Conservation (phyloP, 2,797 vertebrate species). For the Tenualosa thibaudeaui region DNA sequence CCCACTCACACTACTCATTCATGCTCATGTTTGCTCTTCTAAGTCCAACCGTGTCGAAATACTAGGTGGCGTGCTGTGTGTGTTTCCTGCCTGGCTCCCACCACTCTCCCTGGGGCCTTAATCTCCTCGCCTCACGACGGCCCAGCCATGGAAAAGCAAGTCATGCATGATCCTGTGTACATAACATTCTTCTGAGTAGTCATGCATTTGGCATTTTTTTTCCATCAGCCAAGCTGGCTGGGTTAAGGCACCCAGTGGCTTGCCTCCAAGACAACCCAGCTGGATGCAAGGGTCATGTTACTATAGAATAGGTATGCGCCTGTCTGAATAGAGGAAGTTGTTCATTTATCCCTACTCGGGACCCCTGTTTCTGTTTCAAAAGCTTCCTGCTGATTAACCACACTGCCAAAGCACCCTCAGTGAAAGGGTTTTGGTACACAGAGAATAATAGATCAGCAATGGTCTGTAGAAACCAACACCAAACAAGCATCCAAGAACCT, state of each 20-base stretch:
- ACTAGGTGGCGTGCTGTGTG: not conserved
- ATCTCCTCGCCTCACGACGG: not conserved
- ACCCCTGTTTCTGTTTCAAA: not conserved
- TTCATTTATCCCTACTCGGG: not conserved
- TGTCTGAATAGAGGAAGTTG: not conserved
- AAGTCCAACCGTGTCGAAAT: not conserved
- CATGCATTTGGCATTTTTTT: conserved; percentile 28
- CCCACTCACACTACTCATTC: not conserved
- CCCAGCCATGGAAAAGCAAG: conserved; percentile 23
- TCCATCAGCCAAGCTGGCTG: not conserved
- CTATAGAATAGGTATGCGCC: not conserved
- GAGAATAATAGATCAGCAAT: not conserved
- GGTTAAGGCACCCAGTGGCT: conserved; percentile 5
- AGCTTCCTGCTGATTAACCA: not conserved
- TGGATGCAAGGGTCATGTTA: conserved; percentile 3
- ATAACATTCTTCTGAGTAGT: conserved; percentile 30
- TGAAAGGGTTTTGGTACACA: not conserved
- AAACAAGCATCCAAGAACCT: not conserved
- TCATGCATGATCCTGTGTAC: conserved; percentile 30
- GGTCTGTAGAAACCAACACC: not conserved
- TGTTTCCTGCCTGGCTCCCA: not conserved
- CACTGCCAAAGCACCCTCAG: not conserved
- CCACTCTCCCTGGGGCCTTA: not conserved
- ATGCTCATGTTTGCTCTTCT: not conserved
- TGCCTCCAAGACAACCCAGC: conserved; percentile 11